These are phyloP conservation scores for Harpagifer antarcticus DNA, from an alignment of 2,797 vertebrate genomes.

Conservation along the genomic window DNA sequence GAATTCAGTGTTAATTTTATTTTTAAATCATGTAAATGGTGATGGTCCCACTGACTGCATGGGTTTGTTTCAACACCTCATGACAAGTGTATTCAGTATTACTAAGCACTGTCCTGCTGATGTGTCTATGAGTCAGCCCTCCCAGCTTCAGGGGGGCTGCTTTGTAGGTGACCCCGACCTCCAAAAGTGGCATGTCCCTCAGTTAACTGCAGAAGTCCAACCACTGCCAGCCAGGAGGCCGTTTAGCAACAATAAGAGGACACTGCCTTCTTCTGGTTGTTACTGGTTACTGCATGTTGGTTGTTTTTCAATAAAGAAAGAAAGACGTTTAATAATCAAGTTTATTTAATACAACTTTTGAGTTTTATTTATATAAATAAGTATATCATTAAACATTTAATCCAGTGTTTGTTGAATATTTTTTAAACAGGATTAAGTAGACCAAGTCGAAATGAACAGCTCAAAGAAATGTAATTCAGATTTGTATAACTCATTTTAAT, in stretches of 20 bases:
- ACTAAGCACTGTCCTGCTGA: conserved; percentile 26
- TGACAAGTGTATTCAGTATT: conserved; percentile 31
- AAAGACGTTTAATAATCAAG: not conserved
- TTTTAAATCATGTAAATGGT: not conserved
- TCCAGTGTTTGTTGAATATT: not conserved
- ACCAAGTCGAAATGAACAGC: not conserved
- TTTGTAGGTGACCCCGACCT: conserved; percentile 52
- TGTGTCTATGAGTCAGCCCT: conserved; percentile 57
- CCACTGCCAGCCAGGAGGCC: too few species aligned
- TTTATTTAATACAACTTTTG: not conserved
- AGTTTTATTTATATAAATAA: not conserved
- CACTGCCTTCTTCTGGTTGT: conserved; percentile 48
- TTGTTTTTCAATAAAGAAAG: not conserved
- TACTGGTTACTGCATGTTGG: conserved; percentile 16
- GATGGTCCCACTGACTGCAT: not conserved
- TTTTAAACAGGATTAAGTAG: not conserved
- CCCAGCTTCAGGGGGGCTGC: conserved; percentile 34
- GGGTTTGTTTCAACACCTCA: conserved; percentile 39
- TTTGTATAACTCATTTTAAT: not conserved
- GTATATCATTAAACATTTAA: not conserved
- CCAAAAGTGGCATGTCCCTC: conserved; percentile 34
- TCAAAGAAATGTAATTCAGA: not conserved
- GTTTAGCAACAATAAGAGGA: conserved; percentile 13
- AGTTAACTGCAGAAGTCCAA: conserved; percentile 11
- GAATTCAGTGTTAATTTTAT: not conserved